Conservation (phyloP, 92 coral and sea anemone genomes). For the Phenganax marumi region DNA sequence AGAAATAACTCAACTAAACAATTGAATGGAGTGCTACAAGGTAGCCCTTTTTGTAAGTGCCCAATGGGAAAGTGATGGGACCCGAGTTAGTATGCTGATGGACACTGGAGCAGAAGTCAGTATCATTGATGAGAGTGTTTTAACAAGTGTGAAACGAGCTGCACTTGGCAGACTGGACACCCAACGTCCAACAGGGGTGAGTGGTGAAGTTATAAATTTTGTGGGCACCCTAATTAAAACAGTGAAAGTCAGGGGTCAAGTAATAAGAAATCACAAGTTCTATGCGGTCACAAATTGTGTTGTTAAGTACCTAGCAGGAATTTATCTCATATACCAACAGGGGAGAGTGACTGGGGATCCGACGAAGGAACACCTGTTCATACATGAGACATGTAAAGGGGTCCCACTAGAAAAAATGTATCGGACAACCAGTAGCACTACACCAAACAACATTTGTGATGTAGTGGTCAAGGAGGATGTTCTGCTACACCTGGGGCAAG, state of each 20-base stretch:
- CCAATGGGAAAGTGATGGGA: slow-evolving; percentile 6
- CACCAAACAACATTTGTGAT: background rate
- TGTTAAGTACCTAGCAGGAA: slow-evolving; percentile 18
- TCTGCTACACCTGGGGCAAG: background rate
- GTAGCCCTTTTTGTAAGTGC: slow-evolving; percentile 27
- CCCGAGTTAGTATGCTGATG: background rate
- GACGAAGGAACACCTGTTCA: background rate
- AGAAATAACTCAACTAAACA: background rate
- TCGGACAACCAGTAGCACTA: background rate
- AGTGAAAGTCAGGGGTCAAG: slow-evolving; percentile 29
- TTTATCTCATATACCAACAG: slow-evolving; percentile 14
- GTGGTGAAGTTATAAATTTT: slow-evolving; percentile 25
- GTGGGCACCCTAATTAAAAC: slow-evolving; percentile 31
- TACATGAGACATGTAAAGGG: slow-evolving; percentile 18
- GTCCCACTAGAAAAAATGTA: background rate
- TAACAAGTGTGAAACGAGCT: background rate
- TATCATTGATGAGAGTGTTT: background rate
- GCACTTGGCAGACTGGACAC: background rate
- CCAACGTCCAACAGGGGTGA: slow-evolving; percentile 10
- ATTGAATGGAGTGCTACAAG: background rate
- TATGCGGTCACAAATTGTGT: background rate
- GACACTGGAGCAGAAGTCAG: slow-evolving; percentile 26
- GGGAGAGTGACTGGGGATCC: slow-evolving; percentile 33
- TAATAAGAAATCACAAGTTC: slow-evolving; percentile 17
- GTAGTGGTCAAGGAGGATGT: slow-evolving; percentile 18